phyloP scores from a whole-genome alignment of 2,888 invertebrate genomes.

The Polydesmus complanatus region DNA sequence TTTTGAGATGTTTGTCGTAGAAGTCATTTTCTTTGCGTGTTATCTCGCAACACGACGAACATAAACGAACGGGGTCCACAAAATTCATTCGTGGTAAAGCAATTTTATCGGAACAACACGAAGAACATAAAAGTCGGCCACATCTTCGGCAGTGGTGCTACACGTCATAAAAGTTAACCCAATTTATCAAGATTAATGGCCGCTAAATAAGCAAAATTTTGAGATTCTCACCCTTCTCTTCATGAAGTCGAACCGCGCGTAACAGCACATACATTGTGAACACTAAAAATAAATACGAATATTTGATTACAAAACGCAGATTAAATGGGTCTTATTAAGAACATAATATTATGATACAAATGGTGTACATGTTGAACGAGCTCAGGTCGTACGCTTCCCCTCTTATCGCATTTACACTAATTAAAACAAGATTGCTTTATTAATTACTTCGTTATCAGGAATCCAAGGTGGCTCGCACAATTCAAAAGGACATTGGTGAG shows the following conservation, averaged over 20 bases:
- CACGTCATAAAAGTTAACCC: slow-evolving; percentile 16
- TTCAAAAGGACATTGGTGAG: slow-evolving; percentile 34
- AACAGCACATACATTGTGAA: slow-evolving; percentile 32
- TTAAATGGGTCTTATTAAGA: not conserved
- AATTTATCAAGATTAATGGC: not conserved
- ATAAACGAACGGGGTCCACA: slow-evolving; percentile 39
- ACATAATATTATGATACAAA: not conserved
- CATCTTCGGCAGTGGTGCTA: slow-evolving; percentile 41
- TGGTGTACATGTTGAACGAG: not conserved
- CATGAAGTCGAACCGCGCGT: slow-evolving; percentile 34
- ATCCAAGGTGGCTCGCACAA: slow-evolving; percentile 37
- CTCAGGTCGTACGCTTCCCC: not conserved
- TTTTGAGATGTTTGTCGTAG: slow-evolving; percentile 36
- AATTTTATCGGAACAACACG: slow-evolving; percentile 33
- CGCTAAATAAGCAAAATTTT: not conserved
- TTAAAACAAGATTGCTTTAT: not conserved
- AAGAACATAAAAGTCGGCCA: slow-evolving; percentile 36
- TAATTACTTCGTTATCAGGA: slow-evolving; percentile 34
- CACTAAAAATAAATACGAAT: slow-evolving; percentile 25
- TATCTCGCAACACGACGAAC: slow-evolving; percentile 31
- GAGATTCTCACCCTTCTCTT: slow-evolving; percentile 32
- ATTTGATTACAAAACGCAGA: not conserved
- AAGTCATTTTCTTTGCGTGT: slow-evolving; percentile 37
- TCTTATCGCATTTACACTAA: not conserved
- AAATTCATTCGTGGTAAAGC: slow-evolving; percentile 38